phyloP scores from a whole-genome alignment of 2,797 vertebrate species.

The Acanthurus lineatus region DNA sequence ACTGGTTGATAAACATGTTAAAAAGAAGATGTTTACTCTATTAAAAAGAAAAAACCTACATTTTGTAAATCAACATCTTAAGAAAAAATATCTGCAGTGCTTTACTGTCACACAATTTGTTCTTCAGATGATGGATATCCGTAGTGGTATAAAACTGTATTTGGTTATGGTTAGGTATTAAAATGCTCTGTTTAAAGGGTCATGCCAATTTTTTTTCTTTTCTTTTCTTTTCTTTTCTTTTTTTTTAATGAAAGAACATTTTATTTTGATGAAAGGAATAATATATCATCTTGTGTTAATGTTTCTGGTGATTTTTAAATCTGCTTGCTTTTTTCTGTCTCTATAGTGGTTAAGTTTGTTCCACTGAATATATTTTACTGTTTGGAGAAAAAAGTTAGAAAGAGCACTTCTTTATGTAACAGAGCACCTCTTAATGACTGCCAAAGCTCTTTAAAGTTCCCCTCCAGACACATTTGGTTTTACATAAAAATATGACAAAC shows the following conservation, averaged over 20 bases:
- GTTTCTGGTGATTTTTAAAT: conserved; percentile 33
- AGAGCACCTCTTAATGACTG: conserved; percentile 5
- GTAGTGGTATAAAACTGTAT: conserved; percentile 57
- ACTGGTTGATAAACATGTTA: not conserved
- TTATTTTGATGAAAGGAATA: conserved; percentile 22
- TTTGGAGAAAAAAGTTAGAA: not conserved
- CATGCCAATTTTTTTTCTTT: conserved; percentile 60
- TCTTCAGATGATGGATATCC: conserved; percentile 41
- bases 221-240: conserved; percentile 27
- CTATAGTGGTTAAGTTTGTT: conserved; percentile 29
- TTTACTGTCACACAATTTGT: conserved; percentile 25
- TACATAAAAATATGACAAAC: too few relatives aligned
- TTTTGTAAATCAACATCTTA: conserved; percentile 11
- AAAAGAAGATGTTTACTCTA: not conserved
- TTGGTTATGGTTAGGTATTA: conserved; percentile 52
- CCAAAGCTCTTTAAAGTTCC: conserved; percentile 26
- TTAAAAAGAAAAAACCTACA: not conserved
- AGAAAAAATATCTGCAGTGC: conserved; percentile 9
- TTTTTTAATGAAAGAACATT: conserved; percentile 30
- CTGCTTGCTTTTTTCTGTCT: conserved; percentile 28
- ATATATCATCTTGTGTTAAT: conserved; percentile 35
- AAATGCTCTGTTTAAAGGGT: conserved; percentile 79
- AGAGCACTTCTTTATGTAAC: not conserved
- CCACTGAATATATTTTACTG: conserved; percentile 17
- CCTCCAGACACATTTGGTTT: too few relatives aligned